Percentiles rank a stretch among this genome's conserved stretches.
Conservation (phyloP, 2,888 invertebrate species). For the Drosophila koepferae region DNA sequence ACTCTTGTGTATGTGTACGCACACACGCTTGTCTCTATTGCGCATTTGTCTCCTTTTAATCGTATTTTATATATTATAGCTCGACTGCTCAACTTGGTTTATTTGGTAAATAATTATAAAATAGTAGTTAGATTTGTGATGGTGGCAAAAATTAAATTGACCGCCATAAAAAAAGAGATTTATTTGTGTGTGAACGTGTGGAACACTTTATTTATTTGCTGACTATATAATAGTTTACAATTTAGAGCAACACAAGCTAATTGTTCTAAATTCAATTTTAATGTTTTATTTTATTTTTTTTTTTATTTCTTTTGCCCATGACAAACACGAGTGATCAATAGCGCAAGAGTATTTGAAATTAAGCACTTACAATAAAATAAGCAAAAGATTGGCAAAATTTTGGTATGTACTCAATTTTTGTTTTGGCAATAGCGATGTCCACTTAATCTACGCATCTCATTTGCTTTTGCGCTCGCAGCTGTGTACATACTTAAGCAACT, state of each 20-base stretch:
- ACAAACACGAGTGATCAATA: not conserved
- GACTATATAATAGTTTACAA: not conserved
- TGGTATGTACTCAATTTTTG: no score
- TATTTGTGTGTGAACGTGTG: not conserved
- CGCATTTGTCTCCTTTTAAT: not conserved
- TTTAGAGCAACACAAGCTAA: not conserved
- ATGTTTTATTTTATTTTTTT: not conserved
- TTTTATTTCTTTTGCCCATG: not conserved
- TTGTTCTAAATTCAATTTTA: not conserved
- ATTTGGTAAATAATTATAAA: slow-evolving; percentile 5
- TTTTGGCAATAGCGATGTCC: not conserved
- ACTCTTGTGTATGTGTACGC: not conserved
- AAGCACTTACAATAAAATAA: not conserved
- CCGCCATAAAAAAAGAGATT: not conserved
- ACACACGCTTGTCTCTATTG: not conserved
- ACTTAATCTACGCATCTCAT: not conserved
- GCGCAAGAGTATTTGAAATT: not conserved
- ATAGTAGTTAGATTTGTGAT: not conserved
- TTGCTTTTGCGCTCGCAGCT: not conserved
- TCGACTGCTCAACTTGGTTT: not conserved
- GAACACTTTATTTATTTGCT: not conserved
- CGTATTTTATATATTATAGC: not conserved
- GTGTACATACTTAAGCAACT: not conserved
- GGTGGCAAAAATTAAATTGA: no score
- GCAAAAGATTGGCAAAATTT: no score